A percentile compares a stretch with the other conserved stretches of the same genome.
Evolutionary conservation across 2,888 invertebrate genomes (phyloP).

Genomic region (Netelia inedita): DNA sequence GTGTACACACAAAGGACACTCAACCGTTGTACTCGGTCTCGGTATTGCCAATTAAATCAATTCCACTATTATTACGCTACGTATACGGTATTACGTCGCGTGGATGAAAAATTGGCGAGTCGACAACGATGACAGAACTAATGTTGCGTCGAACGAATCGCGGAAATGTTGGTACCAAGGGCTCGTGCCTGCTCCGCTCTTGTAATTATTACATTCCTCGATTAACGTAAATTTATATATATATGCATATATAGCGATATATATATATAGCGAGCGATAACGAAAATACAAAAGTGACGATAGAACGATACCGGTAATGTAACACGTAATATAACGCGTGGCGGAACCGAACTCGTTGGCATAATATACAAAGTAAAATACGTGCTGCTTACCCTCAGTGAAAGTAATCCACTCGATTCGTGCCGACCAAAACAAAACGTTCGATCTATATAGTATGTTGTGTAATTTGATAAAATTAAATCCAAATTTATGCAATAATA

Average conservation of each 20-base stretch:
- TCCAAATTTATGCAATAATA: conserved; percentile 7
- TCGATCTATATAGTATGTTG: conserved; percentile 14
- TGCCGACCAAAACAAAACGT: conserved; percentile 15
- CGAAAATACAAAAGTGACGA: conserved; percentile 41
- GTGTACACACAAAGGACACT: conserved; percentile 10
- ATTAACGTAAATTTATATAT: conserved; percentile 19
- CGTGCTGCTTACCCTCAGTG: background rate
- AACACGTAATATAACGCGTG: conserved; percentile 43
- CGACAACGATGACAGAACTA: conserved; percentile 56
- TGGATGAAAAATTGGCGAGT: conserved; percentile 26
- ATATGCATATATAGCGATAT: background rate
- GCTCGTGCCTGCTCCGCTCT: conserved; percentile 26
- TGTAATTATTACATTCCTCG: conserved; percentile 70
- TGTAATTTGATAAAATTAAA: background rate
- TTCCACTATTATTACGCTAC: conserved; percentile 41
- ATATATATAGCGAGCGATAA: conserved; percentile 13
- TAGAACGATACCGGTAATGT: conserved; percentile 22
- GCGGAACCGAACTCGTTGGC: conserved; percentile 47
- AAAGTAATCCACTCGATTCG: conserved; percentile 33
- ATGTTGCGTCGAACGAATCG: conserved; percentile 66
- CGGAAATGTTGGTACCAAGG: conserved; percentile 58
- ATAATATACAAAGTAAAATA: conserved; percentile 38
- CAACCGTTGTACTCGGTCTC: conserved; percentile 1
- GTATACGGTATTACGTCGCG: conserved; percentile 18
- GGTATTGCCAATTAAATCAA: conserved; percentile 41